Evolutionary conservation across 2,113 vertebrate genomes (phyloP), one percentile per base, ranked within the genome.

Genomic region (Percopsis transmontana): DNA sequence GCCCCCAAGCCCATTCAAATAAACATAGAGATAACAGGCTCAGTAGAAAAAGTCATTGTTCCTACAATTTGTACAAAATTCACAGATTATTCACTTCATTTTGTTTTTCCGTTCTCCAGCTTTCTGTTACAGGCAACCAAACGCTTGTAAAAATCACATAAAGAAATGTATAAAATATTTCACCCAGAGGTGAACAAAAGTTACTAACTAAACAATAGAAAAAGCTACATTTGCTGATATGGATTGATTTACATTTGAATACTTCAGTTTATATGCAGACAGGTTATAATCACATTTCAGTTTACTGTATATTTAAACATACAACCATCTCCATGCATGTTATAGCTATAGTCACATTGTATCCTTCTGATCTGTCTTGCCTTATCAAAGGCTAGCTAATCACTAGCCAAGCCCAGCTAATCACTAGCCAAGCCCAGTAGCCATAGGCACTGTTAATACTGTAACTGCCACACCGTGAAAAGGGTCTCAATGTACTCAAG

Each of bases 41-140:
- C 66, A 47, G 89, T 91, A 91, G 67, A 92, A 92, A 91, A 92
- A 91, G 78, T 88, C 77, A 87, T 76, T 68, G 77, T 75, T 39
- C 79, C 87, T 89, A 88, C 76, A 64, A 61, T 90, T 90, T 91
- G 66, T 92, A 93, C 90, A 93, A 92, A 92, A 92, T 92, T 92
- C 90, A 93, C 91, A 93, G 90, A 87, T 91, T 65, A 76, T 65
- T 87, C 66, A 68, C 68, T 55, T 72, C 38, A 40, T 66, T 68
- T 52, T 50, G 2, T 62, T 58, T 65, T 58, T 80, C 77, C 75
- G 16, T 40, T 16, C 11, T 74, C 77, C 60, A 2, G 57, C 59
- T 24, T 23, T 81, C 63, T 55, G 33, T 0, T 50, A 53, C 61
- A 70, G 74, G 88, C 68, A 78, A 88, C 87, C 90, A 86, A 86